Evolutionary conservation across 2,888 invertebrate species (phyloP), one percentile per base, ranked within the genome.

Genomic region (Octodonta nipae): DNA sequence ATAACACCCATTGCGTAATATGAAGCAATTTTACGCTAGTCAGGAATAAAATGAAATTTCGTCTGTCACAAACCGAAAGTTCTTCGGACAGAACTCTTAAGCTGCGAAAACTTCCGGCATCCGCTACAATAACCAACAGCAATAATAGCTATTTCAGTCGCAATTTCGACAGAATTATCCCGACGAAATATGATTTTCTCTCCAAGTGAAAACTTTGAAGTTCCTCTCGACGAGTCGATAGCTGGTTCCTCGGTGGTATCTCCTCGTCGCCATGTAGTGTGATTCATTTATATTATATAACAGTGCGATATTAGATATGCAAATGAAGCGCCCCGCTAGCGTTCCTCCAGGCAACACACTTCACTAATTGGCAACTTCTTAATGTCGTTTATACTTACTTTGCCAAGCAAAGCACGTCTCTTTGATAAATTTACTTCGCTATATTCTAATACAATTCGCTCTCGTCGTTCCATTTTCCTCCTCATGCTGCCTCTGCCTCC

Each of bases 361-460:
- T 56, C 56, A 57, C 61, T 61, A 61, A 61, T 61, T 61, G 60
- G 59, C 60, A 61, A 61, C 61, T 61, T 61, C 61, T 61, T 61
- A 61, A 61, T 59, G 58, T 61, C 61, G 60, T 62, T 62, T 62
- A 61, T 60, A 61, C 61, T 60, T 62, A 61, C 61, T 61, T 59
- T 60, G 52, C 59, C 54, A 61, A 51, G 56, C 59, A 52, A 56
- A 52, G 59, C 60, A 60, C 60, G 60, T 60, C 58, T 59, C 61
- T 61, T 61, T 61, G 61, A 60, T 58, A 60, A 55, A 56, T 58
- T 56, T 53, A 56, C 56, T 58, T 55, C 53, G 53, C 49, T 54
- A 50, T 50, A 49, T 50, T 52, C 51, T 55, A 55, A 55, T 56
- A 56, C 53, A 51, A 56, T 56, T 56, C 52, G 45, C 48, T 8